Evolutionary conservation across 23 tunicate genomes (phyloP), one percentile per base, ranked within the genome.

Genomic region (Diplosoma virens): DNA sequence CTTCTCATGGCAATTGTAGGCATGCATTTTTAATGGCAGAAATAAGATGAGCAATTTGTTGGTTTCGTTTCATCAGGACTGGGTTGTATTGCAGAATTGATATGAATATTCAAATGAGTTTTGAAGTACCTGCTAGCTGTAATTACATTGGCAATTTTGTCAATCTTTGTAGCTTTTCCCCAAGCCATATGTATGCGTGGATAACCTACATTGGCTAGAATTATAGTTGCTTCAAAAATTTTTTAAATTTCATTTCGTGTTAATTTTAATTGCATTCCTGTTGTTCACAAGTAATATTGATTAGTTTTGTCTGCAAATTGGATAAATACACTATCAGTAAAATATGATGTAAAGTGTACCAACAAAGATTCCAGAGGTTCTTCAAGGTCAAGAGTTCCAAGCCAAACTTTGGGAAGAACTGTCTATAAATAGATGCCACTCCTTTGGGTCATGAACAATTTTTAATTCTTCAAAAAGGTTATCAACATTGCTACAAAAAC

Each of bases 21-120:
- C 69, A 63, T 26, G 69, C 69, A 63, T 63, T 63, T 7, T 35
- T 33, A 11, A 63, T 30, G 6, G 69, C 69, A 63, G 34, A 30
- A 35, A 28, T 63, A 17, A 63, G 22, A 4, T 33, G 69, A 26
- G 17, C 69, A 5, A 63, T 35, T 63, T 63, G 50, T 9, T 41
- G 50, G 9, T 41, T 7, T 63, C 17, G 34, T 63, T 26, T 63
- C 30, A 5, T 28, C 34, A 11, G 34, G 11, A 9, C 11, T 7
- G 30, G 69, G 34, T 28, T 25, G 35, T 28, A 5, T 23, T 3
- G 69, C 69, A 63, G 69, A 25, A 29, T 28, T 30, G 6, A 63
- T 63, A 23, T 63, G 69, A 63, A 63, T 25, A 35, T 63, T 63
- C 17, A 5, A 30, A 6, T 35, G 17, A 16, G 30, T 63, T 25